phyloP scores from a whole-genome alignment of 2,888 invertebrate genomes.

The Drosophila fulvimacula region DNA sequence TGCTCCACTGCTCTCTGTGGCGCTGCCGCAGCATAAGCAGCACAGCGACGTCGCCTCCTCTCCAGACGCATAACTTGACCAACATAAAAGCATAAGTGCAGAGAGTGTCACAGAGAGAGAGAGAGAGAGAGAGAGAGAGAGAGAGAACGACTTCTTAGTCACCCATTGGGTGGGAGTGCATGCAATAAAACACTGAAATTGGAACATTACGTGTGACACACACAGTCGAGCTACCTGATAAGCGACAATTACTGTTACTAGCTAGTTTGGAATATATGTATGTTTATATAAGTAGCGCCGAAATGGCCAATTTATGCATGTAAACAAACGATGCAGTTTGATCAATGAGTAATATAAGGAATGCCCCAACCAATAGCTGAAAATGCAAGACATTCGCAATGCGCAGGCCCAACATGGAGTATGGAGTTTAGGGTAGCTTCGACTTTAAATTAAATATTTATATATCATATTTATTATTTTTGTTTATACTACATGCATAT shows the following conservation, averaged over 20 bases:
- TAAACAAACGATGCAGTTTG: constrained; percentile 11
- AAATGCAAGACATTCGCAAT: constrained; percentile 29
- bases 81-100: constrained; percentile 54
- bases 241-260: constrained; percentile 7
- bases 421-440: constrained; percentile 29
- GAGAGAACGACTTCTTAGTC: constrained; percentile 9
- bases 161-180: constrained; percentile 25
- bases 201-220: constrained; percentile 47
- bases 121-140: constrained; percentile 6
- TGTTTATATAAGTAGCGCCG: not conserved
- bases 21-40: constrained; percentile 41
- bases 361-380: constrained; percentile 3
- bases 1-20: constrained; percentile 22
- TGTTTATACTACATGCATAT: constrained; percentile 1
- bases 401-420: constrained; percentile 50
- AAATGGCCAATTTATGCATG: not conserved
- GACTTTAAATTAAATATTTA: constrained; percentile 11
- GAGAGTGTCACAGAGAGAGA: constrained; percentile 9
- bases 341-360: constrained; percentile 20
- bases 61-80: constrained; percentile 54
- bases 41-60: constrained; percentile 33
- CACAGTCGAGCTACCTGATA: constrained; percentile 33
- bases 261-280: not conserved
- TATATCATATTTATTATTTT: not conserved
- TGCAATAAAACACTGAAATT: constrained; percentile 24